phyloP scores from a whole-genome alignment of 1,140 invertebrate species.

The Teleogryllus occipitalis region DNA sequence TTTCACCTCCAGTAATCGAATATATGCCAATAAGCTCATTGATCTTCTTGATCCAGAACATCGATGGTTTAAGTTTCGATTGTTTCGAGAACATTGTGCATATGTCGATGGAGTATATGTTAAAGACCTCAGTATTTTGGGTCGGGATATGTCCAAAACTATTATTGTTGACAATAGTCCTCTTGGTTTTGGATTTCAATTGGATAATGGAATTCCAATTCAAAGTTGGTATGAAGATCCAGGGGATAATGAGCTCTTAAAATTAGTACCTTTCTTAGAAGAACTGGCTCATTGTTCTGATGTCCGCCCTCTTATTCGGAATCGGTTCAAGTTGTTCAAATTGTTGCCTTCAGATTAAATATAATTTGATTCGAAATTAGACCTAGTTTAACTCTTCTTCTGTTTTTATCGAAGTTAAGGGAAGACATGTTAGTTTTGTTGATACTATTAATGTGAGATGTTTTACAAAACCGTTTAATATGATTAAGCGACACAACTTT shows the following conservation, averaged over 20 bases:
- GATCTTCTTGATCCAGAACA: not conserved
- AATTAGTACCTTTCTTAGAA: not conserved
- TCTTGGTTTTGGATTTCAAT: not conserved
- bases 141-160: not conserved
- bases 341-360: not conserved
- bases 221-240: not conserved
- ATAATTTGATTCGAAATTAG: no score
- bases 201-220: not conserved
- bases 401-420: no score
- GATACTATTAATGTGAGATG: no score
- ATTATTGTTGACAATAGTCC: not conserved
- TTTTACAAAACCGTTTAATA: no score
- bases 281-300: not conserved
- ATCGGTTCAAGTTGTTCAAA: not conserved
- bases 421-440: no score
- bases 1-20: not conserved
- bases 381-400: no score
- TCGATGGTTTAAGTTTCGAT: not conserved
- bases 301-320: not conserved
- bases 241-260: not conserved
- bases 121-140: not conserved
- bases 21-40: not conserved
- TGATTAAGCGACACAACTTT: no score
- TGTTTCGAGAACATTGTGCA: not conserved
- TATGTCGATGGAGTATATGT: not conserved